phyloP scores from a whole-genome alignment of 2,888 invertebrate species.

The Orthosia incerta region DNA sequence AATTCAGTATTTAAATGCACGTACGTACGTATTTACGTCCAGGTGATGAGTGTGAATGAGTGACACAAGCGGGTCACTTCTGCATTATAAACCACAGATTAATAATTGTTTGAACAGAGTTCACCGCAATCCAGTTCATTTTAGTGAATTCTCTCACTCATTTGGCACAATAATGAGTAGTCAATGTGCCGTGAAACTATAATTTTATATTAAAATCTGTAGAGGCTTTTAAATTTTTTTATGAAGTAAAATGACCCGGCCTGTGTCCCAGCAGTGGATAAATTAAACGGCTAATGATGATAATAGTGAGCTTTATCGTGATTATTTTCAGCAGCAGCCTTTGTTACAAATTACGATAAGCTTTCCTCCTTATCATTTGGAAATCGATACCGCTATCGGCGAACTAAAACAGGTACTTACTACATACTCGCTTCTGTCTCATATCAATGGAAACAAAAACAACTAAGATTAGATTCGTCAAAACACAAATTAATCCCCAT shows the following conservation, averaged over 20 bases:
- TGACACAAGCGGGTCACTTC: conserved; percentile 21
- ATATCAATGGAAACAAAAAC: neutral
- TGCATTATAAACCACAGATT: conserved; percentile 31
- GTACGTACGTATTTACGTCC: neutral
- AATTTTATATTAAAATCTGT: neutral
- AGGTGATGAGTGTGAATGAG: conserved; percentile 26
- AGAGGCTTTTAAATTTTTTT: no score
- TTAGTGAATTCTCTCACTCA: neutral
- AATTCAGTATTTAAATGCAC: conserved; percentile 1
- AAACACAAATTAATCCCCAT: neutral
- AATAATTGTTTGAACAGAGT: conserved; percentile 4
- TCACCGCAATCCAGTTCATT: neutral
- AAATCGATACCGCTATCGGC: conserved; percentile 5
- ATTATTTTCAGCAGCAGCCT: neutral
- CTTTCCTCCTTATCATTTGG: neutral
- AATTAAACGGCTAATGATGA: no score
- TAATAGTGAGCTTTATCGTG: neutral
- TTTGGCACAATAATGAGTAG: conserved; percentile 4
- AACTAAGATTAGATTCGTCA: neutral
- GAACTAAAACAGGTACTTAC: neutral
- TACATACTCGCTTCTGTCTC: no score
- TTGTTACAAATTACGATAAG: neutral
- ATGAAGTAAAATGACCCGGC: no score
- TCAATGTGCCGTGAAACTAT: neutral
- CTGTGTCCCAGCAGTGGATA: no score